Percentiles rank a stretch among this genome's conserved stretches.
Evolutionary conservation across 2,113 vertebrate genomes (phyloP).

Genomic region (Ptilonorhynchus violaceus): DNA sequence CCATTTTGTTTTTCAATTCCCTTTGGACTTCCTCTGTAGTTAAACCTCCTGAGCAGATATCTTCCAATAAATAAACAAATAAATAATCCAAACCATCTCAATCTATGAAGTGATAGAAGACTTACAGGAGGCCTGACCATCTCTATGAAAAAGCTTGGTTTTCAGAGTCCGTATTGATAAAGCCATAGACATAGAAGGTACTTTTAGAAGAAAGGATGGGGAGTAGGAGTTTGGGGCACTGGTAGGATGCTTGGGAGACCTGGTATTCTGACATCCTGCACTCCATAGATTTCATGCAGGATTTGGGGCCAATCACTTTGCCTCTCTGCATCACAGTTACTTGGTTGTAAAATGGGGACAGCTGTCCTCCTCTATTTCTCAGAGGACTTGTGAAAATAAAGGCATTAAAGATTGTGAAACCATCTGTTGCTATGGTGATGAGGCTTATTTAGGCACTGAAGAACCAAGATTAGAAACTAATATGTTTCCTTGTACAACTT

Average conservation of each 20-base stretch:
- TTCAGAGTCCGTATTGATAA: not conserved
- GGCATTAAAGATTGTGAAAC: constrained; percentile 32
- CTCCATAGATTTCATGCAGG: not conserved
- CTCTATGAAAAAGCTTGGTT: not conserved
- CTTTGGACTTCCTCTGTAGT: not conserved
- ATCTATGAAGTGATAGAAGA: not conserved
- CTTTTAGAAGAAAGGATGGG: not conserved
- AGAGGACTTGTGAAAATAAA: constrained; percentile 50
- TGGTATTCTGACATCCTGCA: not conserved
- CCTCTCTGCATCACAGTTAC: not conserved
- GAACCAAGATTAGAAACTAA: constrained; percentile 40
- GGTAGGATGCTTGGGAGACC: not conserved
- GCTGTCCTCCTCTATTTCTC: constrained; percentile 11
- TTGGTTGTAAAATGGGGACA: not conserved
- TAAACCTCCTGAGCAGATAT: not conserved
- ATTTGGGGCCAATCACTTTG: not conserved
- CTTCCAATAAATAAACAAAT: not conserved
- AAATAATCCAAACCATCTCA: not conserved
- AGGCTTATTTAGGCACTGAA: not conserved
- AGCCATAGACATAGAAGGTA: not conserved
- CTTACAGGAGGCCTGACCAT: not conserved
- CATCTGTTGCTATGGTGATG: constrained; percentile 52
- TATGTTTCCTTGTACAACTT: constrained; percentile 25
- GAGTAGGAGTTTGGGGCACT: not conserved
- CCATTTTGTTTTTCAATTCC: not conserved